Base-by-base conservation (phyloP, 1,140 invertebrate genomes). In the Meloidogyne floridensis region DNA sequence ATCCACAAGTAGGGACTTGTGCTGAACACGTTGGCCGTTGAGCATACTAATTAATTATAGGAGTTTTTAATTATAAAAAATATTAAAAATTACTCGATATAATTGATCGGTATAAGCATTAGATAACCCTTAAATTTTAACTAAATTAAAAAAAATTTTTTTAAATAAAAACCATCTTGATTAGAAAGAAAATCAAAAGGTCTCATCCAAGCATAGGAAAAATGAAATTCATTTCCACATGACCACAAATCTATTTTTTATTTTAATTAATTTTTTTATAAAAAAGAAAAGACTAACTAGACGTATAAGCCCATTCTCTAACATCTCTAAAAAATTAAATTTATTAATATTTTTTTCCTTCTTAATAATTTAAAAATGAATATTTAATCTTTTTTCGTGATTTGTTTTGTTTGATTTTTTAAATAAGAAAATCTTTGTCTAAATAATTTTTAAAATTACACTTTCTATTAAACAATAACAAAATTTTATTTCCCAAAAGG, bases 61-160 rank as follows among this genome's bases (percentile, higher is more conserved):
- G 15, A 65, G n/a, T 65, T 5, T 10, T 10, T 43, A 20, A 73
- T 20, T 73, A 42, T 42, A 43, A 73, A 13, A n/a, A 73, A 13
- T 73, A 9, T 73, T 15, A 73, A 75, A 73, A 88, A 88, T n/a
- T 65, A 65, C 59, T 13, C 84, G 80, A 77, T 90, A 89, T 79
- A 89, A 80, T 65, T 90, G 84, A 69, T 89, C 88, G 9, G 88
- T 89, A 82, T 89, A 89, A 53, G 82, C 72, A 74, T 89, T 89
- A 43, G 88, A 90, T 3, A 89, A 81, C 10, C 82, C 82, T 82
- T 7, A 70, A 82, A 72, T 80, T 78, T 73, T 54, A 59, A 72
- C 72, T 78, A 51, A 13, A 10, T 53, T 77, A 11, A 51, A 20
- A 65, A 73, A 43, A 43, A 2, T 59, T 10, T 84, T 8, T 4